Conservation (phyloP, 2,113 vertebrate genomes). For the Harpagus bidentatus region DNA sequence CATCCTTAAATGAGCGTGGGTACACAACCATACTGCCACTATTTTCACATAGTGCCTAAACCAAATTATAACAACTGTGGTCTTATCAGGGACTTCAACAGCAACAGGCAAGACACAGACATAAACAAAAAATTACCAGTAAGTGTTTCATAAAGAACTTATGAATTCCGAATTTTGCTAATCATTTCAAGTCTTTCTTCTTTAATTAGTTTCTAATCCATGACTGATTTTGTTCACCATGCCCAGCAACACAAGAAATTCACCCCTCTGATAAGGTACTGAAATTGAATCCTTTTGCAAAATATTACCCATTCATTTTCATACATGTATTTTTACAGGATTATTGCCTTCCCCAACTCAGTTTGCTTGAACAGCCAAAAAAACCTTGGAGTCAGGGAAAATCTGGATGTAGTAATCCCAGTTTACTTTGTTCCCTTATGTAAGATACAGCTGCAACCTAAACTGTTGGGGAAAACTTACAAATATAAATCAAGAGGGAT, state of each 20-base stretch:
- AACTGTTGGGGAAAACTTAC: neutral
- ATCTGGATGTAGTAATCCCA: neutral
- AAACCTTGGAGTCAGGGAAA: neutral
- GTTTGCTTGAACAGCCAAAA: neutral
- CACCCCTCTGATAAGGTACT: neutral
- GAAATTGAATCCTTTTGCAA: neutral
- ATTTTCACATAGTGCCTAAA: neutral
- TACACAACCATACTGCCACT: neutral
- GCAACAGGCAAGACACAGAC: neutral
- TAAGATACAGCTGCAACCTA: neutral
- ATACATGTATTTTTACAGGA: neutral
- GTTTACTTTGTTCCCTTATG: neutral
- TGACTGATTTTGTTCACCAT: neutral
- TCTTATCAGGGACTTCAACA: neutral
- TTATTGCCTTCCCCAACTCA: neutral
- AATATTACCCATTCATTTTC: neutral
- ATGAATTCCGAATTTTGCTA: neutral
- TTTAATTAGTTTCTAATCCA: constrained; percentile 18
- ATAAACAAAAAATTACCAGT: neutral
- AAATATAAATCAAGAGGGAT: neutral
- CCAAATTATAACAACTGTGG: neutral
- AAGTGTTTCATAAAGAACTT: neutral
- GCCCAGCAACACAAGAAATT: neutral
- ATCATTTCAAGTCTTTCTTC: neutral
- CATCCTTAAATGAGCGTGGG: neutral